These are phyloP conservation scores for Scleropages formosus DNA, from an alignment of 2,797 vertebrate species.

Conservation along the genomic window DNA sequence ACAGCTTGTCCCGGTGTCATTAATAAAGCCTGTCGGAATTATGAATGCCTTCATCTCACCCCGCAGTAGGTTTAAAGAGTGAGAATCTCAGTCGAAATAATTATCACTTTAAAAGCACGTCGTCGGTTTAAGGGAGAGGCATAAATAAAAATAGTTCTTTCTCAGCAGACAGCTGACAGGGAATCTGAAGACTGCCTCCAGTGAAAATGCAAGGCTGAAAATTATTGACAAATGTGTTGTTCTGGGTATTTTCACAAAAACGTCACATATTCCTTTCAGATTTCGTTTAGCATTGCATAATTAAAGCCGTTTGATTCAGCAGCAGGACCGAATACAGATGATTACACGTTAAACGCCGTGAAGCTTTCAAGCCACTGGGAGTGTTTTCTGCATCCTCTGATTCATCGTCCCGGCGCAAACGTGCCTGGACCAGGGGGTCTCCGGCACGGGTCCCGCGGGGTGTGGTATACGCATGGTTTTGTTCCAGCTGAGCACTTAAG, in stretches of 20 bases:
- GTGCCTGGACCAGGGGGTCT: slow-evolving; percentile 9
- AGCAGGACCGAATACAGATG: not conserved
- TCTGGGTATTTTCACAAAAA: slow-evolving; percentile 56
- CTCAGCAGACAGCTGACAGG: slow-evolving; percentile 68
- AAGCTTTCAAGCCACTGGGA: not conserved
- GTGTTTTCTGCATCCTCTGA: not conserved
- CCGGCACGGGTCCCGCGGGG: not conserved
- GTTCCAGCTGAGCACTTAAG: not conserved
- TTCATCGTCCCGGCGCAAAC: not conserved
- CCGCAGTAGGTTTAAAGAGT: slow-evolving; percentile 56
- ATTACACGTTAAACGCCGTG: not conserved
- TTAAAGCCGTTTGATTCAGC: not conserved
- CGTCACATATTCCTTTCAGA: not conserved
- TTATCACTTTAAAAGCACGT: slow-evolving; percentile 71
- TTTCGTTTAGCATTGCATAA: not conserved
- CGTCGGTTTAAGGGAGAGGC: slow-evolving; percentile 49
- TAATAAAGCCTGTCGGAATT: slow-evolving; percentile 54
- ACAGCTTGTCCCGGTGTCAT: slow-evolving; percentile 46
- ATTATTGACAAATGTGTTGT: slow-evolving; percentile 74
- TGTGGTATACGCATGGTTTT: not conserved
- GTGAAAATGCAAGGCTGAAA: slow-evolving; percentile 70
- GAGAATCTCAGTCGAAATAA: slow-evolving; percentile 60
- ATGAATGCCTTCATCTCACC: slow-evolving; percentile 58
- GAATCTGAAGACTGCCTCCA: slow-evolving; percentile 69
- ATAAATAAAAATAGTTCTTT: slow-evolving; percentile 74